Evolutionary conservation across 2,888 invertebrate species (phyloP), one percentile per base, ranked within the genome.

Genomic region (Polietes domitor): DNA sequence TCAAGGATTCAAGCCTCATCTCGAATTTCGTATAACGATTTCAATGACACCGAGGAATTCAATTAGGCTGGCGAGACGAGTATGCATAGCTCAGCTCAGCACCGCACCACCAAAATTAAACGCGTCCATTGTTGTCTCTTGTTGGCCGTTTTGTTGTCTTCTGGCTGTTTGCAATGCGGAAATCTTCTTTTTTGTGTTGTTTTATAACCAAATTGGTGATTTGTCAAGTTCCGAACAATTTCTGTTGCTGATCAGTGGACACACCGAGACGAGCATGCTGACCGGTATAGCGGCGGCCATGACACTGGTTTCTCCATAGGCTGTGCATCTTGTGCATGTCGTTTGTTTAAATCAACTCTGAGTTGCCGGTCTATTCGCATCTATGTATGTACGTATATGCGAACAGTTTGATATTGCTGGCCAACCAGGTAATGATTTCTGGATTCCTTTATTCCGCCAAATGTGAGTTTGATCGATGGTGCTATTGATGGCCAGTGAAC

Each of bases 401-500:
- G 28, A 19, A 50, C 19, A 58, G 12, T 73, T 74, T 77, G 77
- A 74, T 82, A 70, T 32, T 53, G 28, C 61, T 80, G 58, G 58
- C 32, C 26, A 47, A 83, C 73, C 17, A 55, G 68, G 43, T 70
- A 55, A 65, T 75, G 32, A 65, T 58, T n/a, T 21, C 58, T 58
- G 76, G 76, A 79, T 76, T 79, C 72, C 43, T 73, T 55, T 80
- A 58, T 78, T 80, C 73, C 77, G 47, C 65, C 71, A 58, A 71
- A 68, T 80, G 53, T 58, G 78, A 84, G 78, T 84, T 81, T 78
- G 84, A 81, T 84, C 75, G 81, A 78, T 84, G 81, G 50, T 65
- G 81, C 72, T 81, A 81, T 84, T 81, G 81, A 84, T 84, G 78
- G 77, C 53, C 63, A 78, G 78, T 76, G n/a, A n/a, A n/a, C 47